phyloP scores from a whole-genome alignment of 2,888 invertebrate genomes.

The Drosophila sordidapex region DNA sequence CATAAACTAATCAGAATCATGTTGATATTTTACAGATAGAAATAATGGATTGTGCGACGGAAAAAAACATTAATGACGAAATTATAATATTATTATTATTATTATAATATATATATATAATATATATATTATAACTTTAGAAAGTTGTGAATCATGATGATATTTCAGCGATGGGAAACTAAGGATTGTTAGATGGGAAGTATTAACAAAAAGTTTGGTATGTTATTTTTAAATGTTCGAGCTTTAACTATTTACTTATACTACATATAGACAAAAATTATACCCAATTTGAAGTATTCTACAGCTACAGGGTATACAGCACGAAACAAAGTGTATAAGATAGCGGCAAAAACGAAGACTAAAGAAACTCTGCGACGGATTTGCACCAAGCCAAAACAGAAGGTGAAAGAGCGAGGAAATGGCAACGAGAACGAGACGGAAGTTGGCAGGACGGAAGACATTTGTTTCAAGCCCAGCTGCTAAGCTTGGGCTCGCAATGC shows the following conservation, averaged over 20 bases:
- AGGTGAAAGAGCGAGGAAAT: conserved; percentile 27
- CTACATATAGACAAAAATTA: not conserved
- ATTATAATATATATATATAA: too few relatives aligned
- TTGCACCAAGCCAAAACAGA: conserved; percentile 51
- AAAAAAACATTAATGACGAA: not conserved
- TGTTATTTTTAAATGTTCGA: not conserved
- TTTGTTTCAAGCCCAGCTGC: conserved; percentile 65
- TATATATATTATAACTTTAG: not conserved
- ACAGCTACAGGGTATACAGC: conserved; percentile 18
- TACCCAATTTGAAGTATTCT: not conserved
- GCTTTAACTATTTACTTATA: not conserved
- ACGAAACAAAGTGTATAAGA: conserved; percentile 10
- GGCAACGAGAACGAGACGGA: conserved; percentile 40
- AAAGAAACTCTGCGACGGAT: conserved; percentile 59
- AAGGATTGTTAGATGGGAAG: not conserved
- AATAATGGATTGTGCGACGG: not conserved
- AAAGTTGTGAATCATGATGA: not conserved
- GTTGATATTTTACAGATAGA: not conserved
- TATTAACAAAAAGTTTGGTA: not conserved
- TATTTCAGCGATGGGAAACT: not conserved
- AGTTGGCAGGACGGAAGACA: conserved; percentile 68
- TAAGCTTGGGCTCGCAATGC: conserved; percentile 32
- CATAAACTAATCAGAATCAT: not conserved
- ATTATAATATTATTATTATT: too few relatives aligned
- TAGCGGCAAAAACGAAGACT: conserved; percentile 20